Evolutionary conservation across 2,888 invertebrate genomes (phyloP).

Genomic region (Coecobrya sp.): DNA sequence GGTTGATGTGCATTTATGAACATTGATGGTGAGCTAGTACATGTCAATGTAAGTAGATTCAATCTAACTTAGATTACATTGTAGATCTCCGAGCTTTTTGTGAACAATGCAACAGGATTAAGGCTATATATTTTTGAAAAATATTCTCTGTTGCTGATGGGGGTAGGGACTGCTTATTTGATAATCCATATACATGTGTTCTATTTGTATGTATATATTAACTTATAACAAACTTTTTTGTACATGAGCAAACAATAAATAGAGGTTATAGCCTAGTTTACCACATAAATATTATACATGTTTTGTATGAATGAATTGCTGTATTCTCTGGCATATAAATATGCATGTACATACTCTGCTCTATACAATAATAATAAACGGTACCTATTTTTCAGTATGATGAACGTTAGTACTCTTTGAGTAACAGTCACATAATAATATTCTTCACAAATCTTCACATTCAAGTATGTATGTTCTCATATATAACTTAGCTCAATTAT

Average conservation of each 20-base stretch:
- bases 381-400: constrained; percentile 5
- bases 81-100: no score
- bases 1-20: neutral
- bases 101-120: no score
- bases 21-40: neutral
- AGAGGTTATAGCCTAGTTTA: constrained; percentile 24
- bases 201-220: neutral
- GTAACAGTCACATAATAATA: neutral
- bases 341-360: no score
- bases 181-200: neutral
- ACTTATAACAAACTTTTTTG: neutral
- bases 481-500: neutral
- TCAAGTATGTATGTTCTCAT: no score
- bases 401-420: neutral
- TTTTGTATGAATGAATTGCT: neutral
- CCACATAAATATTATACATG: neutral
- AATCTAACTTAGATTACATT: no score
- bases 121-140: no score
- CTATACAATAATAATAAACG: constrained; percentile 27
- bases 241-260: neutral
- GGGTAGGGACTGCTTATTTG: neutral
- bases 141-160: no score
- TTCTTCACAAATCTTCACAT: neutral
- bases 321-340: neutral
- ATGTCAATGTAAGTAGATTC: no score